A percentile compares a stretch with the other conserved stretches of the same genome.
These are phyloP conservation scores for Callithrix jacchus DNA, from an alignment of 2,113 vertebrate genomes.

Conservation along the genomic window DNA sequence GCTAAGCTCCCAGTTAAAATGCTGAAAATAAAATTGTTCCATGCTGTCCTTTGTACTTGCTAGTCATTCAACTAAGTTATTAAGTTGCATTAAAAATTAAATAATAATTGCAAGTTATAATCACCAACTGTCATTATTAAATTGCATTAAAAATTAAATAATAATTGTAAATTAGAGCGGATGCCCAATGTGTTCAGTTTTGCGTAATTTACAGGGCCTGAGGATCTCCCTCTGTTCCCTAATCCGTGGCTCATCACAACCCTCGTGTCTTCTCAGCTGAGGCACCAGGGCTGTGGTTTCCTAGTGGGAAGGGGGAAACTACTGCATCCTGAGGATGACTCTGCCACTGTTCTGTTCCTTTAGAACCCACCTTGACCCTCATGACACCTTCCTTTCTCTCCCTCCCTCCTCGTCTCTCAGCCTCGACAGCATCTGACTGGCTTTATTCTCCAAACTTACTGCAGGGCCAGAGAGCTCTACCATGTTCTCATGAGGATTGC, in stretches of 20 bases:
- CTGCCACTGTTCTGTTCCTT: background rate
- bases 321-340: background rate
- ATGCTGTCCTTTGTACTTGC: background rate
- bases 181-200: background rate
- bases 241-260: fast-evolving
- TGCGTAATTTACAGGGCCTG: background rate
- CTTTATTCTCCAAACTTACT: background rate
- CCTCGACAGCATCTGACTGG: background rate
- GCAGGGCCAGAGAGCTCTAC: background rate
- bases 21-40: background rate
- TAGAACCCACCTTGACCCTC: background rate
- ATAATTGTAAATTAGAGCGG: background rate
- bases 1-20: background rate
- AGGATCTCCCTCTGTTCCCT: background rate
- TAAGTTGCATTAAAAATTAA: background rate
- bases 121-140: background rate
- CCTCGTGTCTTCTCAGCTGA: background rate
- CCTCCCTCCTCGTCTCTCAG: background rate
- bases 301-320: background rate
- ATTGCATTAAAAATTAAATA: background rate
- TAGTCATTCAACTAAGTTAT: background rate
- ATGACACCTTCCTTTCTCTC: fast-evolving
- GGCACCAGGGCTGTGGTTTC: background rate
- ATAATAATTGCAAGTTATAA: background rate
- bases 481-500: background rate